A percentile compares a stretch with the other conserved stretches of the same genome.
Conservation (phyloP, 2,888 invertebrate genomes). For the Erebia ligea region DNA sequence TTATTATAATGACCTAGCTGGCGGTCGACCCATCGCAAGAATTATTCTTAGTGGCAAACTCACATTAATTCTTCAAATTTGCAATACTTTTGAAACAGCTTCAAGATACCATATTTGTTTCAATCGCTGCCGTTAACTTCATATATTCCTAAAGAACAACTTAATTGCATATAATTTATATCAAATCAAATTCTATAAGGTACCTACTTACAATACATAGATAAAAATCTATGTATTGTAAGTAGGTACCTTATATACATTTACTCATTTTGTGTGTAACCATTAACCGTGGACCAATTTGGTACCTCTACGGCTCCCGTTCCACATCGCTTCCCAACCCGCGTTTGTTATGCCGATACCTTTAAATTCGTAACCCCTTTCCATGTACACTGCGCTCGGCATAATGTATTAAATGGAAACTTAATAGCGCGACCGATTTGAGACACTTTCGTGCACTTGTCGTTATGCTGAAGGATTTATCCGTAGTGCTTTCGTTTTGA, state of each 20-base stretch:
- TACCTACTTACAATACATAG: no score
- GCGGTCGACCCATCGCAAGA: not conserved
- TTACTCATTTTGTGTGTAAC: no score
- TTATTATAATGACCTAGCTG: no score
- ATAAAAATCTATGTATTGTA: no score
- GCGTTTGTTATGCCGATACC: not conserved
- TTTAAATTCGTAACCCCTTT: constrained; percentile 34
- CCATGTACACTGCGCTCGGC: constrained; percentile 34
- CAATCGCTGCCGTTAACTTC: no score
- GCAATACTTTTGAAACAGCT: no score
- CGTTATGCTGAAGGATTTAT: constrained; percentile 28
- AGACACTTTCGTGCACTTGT: constrained; percentile 36
- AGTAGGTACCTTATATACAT: no score
- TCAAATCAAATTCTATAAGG: no score
- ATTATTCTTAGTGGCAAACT: not conserved
- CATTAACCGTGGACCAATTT: not conserved
- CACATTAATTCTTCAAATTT: not conserved
- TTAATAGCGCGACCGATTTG: constrained; percentile 40
- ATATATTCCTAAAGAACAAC: no score
- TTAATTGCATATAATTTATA: no score
- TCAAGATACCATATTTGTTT: no score
- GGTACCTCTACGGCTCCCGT: not conserved
- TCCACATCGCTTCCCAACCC: not conserved
- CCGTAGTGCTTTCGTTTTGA: constrained; percentile 29
- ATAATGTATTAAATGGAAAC: constrained; percentile 41